These are phyloP conservation scores for Acanthis flammea DNA, from an alignment of 2,797 vertebrate species.

Conservation along the genomic window DNA sequence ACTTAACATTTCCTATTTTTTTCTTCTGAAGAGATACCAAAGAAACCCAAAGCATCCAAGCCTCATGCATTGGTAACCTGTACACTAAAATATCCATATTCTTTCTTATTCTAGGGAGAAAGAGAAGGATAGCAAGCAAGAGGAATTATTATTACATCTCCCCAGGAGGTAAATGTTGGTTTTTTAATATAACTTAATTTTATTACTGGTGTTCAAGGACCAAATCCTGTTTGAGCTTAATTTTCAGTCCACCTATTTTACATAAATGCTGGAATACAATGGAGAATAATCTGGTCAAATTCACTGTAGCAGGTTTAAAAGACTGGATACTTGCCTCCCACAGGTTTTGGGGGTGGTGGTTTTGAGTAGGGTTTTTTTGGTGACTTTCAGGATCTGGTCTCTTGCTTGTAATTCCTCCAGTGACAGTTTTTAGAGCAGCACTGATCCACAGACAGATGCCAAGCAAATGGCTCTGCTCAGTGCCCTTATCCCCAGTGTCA, in stretches of 20 bases:
- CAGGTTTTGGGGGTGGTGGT: background rate
- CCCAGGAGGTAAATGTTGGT: background rate
- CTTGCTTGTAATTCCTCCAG: background rate
- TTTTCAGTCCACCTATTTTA: background rate
- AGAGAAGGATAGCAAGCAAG: background rate
- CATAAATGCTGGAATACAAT: background rate
- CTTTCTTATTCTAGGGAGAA: background rate
- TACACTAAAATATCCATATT: background rate
- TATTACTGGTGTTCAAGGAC: background rate
- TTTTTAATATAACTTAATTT: background rate
- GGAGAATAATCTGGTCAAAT: background rate
- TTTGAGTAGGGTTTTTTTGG: fast-evolving
- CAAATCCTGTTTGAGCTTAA: background rate
- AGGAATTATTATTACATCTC: background rate
- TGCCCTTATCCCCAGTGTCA: background rate
- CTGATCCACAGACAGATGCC: background rate
- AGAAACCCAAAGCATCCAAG: background rate
- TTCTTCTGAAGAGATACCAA: background rate
- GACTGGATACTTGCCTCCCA: background rate
- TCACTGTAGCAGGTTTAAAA: background rate
- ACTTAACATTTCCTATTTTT: background rate
- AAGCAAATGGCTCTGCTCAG: background rate
- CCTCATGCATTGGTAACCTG: background rate
- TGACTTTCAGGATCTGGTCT: background rate
- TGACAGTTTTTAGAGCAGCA: background rate